A percentile compares a stretch with the other conserved stretches of the same genome.
These are phyloP conservation scores for Pseudomyrmex cubaensis DNA, from an alignment of 1,140 invertebrate genomes.

Conservation along the genomic window DNA sequence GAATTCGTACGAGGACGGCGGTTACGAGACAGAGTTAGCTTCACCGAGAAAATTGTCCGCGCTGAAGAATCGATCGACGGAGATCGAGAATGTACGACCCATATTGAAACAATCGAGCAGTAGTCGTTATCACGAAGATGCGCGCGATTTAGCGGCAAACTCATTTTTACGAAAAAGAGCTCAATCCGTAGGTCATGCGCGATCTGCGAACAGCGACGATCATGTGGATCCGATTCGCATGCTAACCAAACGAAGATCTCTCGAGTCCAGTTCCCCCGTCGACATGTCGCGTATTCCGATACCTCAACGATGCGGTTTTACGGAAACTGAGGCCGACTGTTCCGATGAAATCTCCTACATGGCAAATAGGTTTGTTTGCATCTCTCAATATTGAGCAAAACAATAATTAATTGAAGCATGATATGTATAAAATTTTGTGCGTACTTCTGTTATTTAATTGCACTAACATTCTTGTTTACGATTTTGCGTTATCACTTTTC, in stretches of 20 bases:
- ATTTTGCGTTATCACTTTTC: too few relatives aligned
- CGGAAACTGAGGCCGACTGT: neutral
- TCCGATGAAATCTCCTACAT: conserved; percentile 5
- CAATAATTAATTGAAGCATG: neutral
- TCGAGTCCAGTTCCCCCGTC: conserved; percentile 64
- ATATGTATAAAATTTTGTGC: neutral
- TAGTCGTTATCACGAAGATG: conserved; percentile 46
- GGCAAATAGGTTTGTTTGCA: conserved; percentile 30
- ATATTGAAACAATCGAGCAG: conserved; percentile 74
- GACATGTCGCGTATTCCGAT: conserved; percentile 35
- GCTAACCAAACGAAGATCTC: conserved; percentile 67
- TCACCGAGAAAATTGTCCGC: conserved; percentile 76
- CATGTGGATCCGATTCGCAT: conserved; percentile 48
- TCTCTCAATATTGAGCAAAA: neutral
- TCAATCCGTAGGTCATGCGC: conserved; percentile 74
- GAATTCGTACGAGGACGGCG: conserved; percentile 84
- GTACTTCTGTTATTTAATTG: too few relatives aligned
- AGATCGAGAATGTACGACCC: conserved; percentile 73
- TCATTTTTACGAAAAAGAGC: conserved; percentile 77
- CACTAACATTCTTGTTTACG: too few relatives aligned
- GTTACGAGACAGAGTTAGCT: conserved; percentile 64
- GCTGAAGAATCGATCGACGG: conserved; percentile 71
- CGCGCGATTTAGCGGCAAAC: conserved; percentile 54
- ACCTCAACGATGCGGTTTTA: neutral
- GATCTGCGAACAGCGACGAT: conserved; percentile 53